Conservation (phyloP, 2,797 vertebrate species). For the Macroramphosus scolopax region DNA sequence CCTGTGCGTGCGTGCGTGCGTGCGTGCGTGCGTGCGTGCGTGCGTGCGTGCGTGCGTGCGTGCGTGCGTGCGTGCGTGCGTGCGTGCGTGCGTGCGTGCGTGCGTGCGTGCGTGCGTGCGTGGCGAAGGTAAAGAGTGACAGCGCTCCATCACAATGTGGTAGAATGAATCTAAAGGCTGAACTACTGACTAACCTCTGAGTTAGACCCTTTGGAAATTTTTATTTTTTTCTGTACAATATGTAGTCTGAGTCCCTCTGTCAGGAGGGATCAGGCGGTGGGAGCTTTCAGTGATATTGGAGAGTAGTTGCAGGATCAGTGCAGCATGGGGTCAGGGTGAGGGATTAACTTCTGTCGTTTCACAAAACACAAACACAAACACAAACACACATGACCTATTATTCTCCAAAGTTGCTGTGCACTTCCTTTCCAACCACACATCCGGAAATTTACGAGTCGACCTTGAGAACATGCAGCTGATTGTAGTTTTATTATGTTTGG, state of each 20-base stretch:
- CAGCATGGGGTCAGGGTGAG: constrained; percentile 34
- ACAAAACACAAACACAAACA: constrained; percentile 34
- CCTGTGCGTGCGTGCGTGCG: not conserved
- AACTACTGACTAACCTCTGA: too few species aligned
- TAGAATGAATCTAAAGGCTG: not conserved
- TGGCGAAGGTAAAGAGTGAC: too few species aligned
- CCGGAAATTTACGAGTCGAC: constrained; percentile 22
- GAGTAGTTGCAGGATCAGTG: constrained; percentile 38
- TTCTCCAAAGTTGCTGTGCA: constrained; percentile 15
- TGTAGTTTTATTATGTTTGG: constrained; percentile 48
- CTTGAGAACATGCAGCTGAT: constrained; percentile 43
- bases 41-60: not conserved
- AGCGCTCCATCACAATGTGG: too few species aligned
- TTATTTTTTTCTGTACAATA: too few species aligned
- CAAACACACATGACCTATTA: constrained; percentile 33
- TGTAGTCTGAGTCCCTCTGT: constrained; percentile 1
- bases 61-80: not conserved
- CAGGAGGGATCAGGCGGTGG: constrained; percentile 10
- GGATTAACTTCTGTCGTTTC: constrained; percentile 39
- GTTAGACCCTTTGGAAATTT: too few species aligned
- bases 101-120: not conserved
- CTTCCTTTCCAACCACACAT: constrained; percentile 23
- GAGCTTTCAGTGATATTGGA: constrained; percentile 5
- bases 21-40: not conserved
- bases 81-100: not conserved